phyloP scores from a whole-genome alignment of 2,113 vertebrate species.

The Cryptotis parvus region DNA sequence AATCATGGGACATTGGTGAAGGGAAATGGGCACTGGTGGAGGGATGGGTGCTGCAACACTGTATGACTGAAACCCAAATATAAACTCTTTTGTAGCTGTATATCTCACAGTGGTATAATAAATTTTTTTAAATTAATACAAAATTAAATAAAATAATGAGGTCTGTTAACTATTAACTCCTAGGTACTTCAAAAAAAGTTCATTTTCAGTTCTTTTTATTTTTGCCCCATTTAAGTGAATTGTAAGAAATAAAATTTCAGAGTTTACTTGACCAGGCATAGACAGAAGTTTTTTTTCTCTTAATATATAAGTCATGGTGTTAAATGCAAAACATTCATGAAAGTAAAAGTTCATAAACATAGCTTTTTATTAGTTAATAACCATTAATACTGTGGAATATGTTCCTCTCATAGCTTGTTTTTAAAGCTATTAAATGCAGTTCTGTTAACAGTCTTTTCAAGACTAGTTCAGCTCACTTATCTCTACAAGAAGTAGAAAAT shows the following conservation, averaged over 20 bases:
- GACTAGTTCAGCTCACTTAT: conserved; percentile 50
- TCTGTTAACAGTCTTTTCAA: conserved; percentile 51
- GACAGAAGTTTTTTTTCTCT: neutral
- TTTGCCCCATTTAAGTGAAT: neutral
- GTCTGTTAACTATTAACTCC: neutral
- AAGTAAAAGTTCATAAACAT: conserved; percentile 42
- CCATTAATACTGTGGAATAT: conserved; percentile 32
- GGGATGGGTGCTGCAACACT: too few relatives aligned
- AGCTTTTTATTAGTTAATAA: conserved; percentile 25
- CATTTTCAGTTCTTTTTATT: neutral
- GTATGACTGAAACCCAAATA: too few relatives aligned
- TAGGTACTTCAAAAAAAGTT: neutral
- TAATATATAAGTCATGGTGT: neutral
- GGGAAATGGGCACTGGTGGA: too few relatives aligned
- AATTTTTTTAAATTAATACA: too few relatives aligned
- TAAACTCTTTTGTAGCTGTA: too few relatives aligned
- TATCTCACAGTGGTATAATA: too few relatives aligned
- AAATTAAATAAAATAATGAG: conserved; percentile 30
- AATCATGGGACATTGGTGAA: too few relatives aligned
- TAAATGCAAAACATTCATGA: conserved; percentile 16
- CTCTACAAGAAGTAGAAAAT: conserved; percentile 44
- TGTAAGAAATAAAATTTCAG: neutral
- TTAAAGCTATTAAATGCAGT: conserved; percentile 29
- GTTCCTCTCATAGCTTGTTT: conserved; percentile 21
- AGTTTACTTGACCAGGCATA: neutral